These are phyloP conservation scores for Pomatostomus ruficeps DNA, from an alignment of 2,113 vertebrate species.

Conservation along the genomic window DNA sequence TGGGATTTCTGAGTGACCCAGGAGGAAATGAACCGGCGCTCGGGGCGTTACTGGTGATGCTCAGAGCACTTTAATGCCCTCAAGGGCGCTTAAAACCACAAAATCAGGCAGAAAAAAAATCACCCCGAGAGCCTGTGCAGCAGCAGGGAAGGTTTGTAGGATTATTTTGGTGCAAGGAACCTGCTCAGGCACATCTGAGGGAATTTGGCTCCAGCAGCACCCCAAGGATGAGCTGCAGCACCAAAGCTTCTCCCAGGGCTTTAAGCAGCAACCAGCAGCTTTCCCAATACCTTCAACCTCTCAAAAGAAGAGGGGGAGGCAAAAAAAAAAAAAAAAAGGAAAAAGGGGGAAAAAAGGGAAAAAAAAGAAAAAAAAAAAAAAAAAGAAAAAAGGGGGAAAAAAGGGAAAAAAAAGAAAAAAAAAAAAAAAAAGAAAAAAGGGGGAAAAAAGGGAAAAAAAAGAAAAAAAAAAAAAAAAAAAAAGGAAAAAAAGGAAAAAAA, in stretches of 20 bases:
- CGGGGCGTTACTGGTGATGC: background rate
- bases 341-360: background rate
- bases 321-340: background rate
- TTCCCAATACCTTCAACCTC: conserved; percentile 60
- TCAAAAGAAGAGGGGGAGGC: conserved; percentile 19
- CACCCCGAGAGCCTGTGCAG: background rate
- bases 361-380: background rate
- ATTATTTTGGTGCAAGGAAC: background rate
- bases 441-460: too few relatives aligned
- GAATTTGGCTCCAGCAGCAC: background rate
- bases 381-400: background rate
- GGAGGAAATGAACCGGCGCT: background rate
- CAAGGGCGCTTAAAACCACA: background rate
- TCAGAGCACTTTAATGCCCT: background rate
- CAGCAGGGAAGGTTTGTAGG: background rate
- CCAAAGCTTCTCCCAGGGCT: background rate
- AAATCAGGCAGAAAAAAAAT: too few relatives aligned
- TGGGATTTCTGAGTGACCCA: too few relatives aligned
- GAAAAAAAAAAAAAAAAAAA: background rate
- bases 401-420: background rate
- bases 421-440: background rate
- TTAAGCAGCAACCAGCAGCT: conserved; percentile 25
- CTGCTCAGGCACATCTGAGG: background rate
- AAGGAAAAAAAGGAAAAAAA: background rate
- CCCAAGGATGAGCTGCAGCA: background rate